Base-by-base conservation (phyloP, 2,888 invertebrate species). In the Galeruca laticollis region DNA sequence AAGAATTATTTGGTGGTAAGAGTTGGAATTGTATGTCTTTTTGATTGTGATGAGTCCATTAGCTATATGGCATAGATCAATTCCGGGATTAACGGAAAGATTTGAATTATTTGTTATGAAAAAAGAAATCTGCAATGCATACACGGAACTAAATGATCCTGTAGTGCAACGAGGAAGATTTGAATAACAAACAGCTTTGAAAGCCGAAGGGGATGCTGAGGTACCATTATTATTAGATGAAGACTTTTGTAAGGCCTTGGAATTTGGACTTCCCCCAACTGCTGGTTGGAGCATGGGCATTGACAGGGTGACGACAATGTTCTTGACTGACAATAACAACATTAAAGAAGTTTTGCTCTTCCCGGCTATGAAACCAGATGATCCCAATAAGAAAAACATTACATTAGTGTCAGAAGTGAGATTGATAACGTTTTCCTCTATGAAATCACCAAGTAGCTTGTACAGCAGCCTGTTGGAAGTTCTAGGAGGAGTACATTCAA, bases 321-420 rank as follows among this genome's bases (percentile, higher is more conserved):
- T 99, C 87, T 91, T 99, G 3, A 99, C 99, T 0, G 95, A 99
- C 86, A 93, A 96, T 13, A 97, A 98, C 85, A 99, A 99, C 83
- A 99, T 99, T 80, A 99, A 99, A 96, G 99, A 99, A 87, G 99
- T 99, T 40, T 88, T 99, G 65, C 87, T 99, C 72, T 99, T 99
- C 90, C 99, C 99, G 6, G 98, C 98, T 13, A 99, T 99, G 99
- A 97, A 96, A 84, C 99, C 99, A 13, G 98, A 98, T 83, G 93
- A 93, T 77, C 91, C 90, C 2, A 92, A 92, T 80, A 92, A 89
- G 80, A 87, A 88, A n/a, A n/a, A n/a, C n/a, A n/a, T n/a, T n/a
- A n/a, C n/a, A n/a, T n/a, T n/a, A n/a, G n/a, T n/a, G n/a, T n/a
- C n/a, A n/a, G n/a, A 99, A 26, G 98, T 96, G 3, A 99, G 99